These are phyloP conservation scores for Tetramorium bicarinatum DNA, from an alignment of 2,888 invertebrate species.

Conservation along the genomic window DNA sequence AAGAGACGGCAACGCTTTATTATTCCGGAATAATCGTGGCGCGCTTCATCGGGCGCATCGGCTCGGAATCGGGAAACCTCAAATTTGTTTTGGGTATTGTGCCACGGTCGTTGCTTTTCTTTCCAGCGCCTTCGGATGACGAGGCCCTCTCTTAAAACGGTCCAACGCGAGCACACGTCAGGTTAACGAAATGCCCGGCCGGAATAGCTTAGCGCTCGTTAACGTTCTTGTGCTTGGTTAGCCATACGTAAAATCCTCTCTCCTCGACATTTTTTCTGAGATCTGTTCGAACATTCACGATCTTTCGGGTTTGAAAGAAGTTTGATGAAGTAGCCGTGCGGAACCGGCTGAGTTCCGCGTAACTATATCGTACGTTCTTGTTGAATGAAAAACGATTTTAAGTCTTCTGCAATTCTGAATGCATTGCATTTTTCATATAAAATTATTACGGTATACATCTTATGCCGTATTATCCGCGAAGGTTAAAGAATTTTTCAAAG, in stretches of 20 bases:
- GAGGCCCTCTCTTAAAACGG: constrained; percentile 26
- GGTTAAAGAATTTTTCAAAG: constrained; percentile 27
- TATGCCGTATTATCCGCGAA: background rate
- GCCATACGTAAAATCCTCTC: constrained; percentile 53
- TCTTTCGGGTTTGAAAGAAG: background rate
- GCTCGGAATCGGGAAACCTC: constrained; percentile 56
- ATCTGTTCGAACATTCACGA: background rate
- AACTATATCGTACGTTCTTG: background rate
- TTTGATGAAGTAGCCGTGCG: background rate
- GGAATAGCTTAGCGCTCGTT: constrained; percentile 37
- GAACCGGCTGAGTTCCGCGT: background rate
- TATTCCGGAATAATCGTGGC: constrained; percentile 70
- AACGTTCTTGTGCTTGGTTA: constrained; percentile 50
- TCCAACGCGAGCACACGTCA: constrained; percentile 25
- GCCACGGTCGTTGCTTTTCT: constrained; percentile 22
- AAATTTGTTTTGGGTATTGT: constrained; percentile 62
- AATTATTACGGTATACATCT: background rate
- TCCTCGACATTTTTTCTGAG: constrained; percentile 20
- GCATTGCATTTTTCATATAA: constrained; percentile 30
- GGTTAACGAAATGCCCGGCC: constrained; percentile 37
- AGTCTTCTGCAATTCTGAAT: background rate
- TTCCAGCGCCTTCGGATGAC: constrained; percentile 23
- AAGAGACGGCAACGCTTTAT: constrained; percentile 60
- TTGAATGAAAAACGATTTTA: background rate
- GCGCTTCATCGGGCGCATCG: constrained; percentile 66